These are phyloP conservation scores for Biston betularia DNA, from an alignment of 2,888 invertebrate species.

Conservation along the genomic window DNA sequence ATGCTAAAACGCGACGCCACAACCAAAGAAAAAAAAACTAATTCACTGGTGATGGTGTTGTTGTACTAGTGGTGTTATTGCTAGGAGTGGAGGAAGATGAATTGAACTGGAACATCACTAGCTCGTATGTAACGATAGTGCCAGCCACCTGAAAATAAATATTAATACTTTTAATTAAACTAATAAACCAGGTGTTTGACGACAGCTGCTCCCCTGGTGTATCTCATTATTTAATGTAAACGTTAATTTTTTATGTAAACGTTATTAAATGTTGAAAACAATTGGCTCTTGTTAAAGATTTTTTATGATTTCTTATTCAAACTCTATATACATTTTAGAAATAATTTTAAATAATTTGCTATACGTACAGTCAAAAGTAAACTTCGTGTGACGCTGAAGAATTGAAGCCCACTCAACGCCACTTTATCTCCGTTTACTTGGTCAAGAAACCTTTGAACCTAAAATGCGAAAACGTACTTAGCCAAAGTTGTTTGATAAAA, in stretches of 20 bases:
- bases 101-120: constrained; percentile 84
- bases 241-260: too few species aligned
- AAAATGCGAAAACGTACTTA: constrained; percentile 38
- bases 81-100: constrained; percentile 43
- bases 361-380: constrained; percentile 83
- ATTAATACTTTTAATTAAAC: neutral
- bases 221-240: too few species aligned
- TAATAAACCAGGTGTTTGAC: too few species aligned
- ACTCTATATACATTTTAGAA: neutral
- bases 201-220: too few species aligned
- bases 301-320: too few species aligned
- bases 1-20: too few species aligned
- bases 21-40: too few species aligned
- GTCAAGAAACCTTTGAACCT: constrained; percentile 88
- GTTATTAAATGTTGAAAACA: too few species aligned
- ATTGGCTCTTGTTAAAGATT: too few species aligned
- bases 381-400: constrained; percentile 86
- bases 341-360: neutral
- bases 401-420: constrained; percentile 84
- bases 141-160: constrained; percentile 52
- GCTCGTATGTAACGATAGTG: constrained; percentile 68
- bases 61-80: constrained; percentile 37
- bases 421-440: constrained; percentile 87
- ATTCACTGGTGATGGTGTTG: constrained; percentile 23
- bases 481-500: neutral